A percentile compares a stretch with the other conserved stretches of the same genome.
phyloP scores from a whole-genome alignment of 2,113 vertebrate genomes.

The Hirundichthys speculiger region DNA sequence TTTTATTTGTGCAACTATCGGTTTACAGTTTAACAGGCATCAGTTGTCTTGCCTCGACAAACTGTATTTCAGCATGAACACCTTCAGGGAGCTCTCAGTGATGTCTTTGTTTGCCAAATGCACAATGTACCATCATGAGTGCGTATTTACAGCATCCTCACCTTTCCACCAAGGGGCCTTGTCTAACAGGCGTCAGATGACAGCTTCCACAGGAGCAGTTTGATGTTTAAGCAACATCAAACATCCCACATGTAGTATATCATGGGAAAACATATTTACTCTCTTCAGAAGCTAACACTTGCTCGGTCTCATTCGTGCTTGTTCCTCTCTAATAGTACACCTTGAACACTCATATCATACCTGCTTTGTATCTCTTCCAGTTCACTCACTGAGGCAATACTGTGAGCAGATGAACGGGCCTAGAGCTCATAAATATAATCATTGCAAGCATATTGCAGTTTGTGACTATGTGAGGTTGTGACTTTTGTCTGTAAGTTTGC shows the following conservation, averaged over 20 bases:
- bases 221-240: conserved; percentile 84
- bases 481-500: no score
- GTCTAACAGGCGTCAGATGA: conserved; percentile 88
- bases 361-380: conserved; percentile 36
- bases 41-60: conserved; percentile 50
- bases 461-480: conserved; percentile 6
- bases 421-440: no score
- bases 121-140: conserved; percentile 52
- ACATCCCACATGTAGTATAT: no score
- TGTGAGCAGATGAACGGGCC: conserved; percentile 44
- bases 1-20: conserved; percentile 39
- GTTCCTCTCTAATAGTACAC: conserved; percentile 25
- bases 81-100: conserved; percentile 49
- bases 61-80: conserved; percentile 46
- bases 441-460: no score
- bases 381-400: conserved; percentile 12
- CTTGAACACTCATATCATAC: conserved; percentile 17
- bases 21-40: conserved; percentile 49
- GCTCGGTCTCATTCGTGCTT: conserved; percentile 37
- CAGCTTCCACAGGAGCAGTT: conserved; percentile 87
- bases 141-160: conserved; percentile 49
- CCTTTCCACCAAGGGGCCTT: conserved; percentile 46
- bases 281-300: no score
- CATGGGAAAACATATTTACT: no score
- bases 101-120: conserved; percentile 57